A percentile compares a stretch with the other conserved stretches of the same genome.
phyloP scores from a whole-genome alignment of 1,140 invertebrate genomes.

The Battus philenor region DNA sequence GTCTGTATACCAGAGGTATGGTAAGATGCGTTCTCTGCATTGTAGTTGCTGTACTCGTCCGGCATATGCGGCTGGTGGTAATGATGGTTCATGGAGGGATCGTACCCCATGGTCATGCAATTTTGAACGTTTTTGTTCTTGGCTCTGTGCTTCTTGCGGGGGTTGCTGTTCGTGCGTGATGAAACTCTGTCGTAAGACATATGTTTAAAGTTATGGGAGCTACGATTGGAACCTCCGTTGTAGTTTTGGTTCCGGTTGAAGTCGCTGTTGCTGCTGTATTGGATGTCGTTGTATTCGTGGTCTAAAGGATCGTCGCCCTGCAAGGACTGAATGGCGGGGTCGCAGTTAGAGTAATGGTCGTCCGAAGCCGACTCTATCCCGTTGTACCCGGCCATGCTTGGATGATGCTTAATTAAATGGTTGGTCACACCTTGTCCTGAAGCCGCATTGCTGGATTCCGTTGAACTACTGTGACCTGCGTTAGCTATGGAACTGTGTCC shows the following conservation, averaged over 20 bases:
- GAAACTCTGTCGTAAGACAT: slow-evolving; percentile 72
- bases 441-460: slow-evolving; percentile 71
- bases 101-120: slow-evolving; percentile 73
- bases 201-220: slow-evolving; percentile 74
- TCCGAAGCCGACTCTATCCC: slow-evolving; percentile 70
- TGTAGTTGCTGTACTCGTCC: slow-evolving; percentile 67
- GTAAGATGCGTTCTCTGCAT: slow-evolving; percentile 70
- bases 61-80: slow-evolving; percentile 71
- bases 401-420: slow-evolving; percentile 73
- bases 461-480: slow-evolving; percentile 73
- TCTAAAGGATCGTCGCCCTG: slow-evolving; percentile 71
- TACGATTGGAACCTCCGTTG: slow-evolving; percentile 64
- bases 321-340: slow-evolving; percentile 69
- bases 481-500: slow-evolving; percentile 74
- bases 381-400: slow-evolving; percentile 66
- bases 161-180: slow-evolving; percentile 71
- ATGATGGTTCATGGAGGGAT: slow-evolving; percentile 60
- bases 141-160: slow-evolving; percentile 66
- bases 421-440: slow-evolving; percentile 73
- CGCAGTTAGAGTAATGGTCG: slow-evolving; percentile 74
- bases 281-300: slow-evolving; percentile 74
- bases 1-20: slow-evolving; percentile 72
- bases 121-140: slow-evolving; percentile 72
- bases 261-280: slow-evolving; percentile 70
- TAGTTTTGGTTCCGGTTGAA: slow-evolving; percentile 72